A percentile compares a stretch with the other conserved stretches of the same genome.
These are phyloP conservation scores for Cosmopolites sordidus DNA, from an alignment of 2,888 invertebrate species.

Conservation along the genomic window DNA sequence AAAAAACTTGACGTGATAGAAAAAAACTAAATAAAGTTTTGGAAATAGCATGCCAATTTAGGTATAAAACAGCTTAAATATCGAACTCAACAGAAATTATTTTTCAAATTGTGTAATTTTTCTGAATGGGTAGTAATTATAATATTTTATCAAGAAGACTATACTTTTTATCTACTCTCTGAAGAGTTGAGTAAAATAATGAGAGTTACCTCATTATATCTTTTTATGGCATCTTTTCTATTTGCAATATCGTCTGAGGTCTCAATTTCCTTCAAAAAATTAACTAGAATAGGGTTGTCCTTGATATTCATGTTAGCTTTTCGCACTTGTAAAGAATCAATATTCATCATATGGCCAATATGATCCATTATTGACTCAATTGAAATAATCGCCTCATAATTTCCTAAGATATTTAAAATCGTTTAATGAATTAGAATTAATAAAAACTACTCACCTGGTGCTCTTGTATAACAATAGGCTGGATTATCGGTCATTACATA, in stretches of 20 bases:
- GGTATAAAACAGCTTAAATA: too few species aligned
- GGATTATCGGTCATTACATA: constrained; percentile 60
- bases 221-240: constrained; percentile 7
- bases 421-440: too few species aligned
- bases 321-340: constrained; percentile 59
- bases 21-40: too few species aligned
- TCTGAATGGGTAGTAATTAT: too few species aligned
- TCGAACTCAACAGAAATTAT: too few species aligned
- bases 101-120: too few species aligned
- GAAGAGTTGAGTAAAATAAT: too few species aligned
- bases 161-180: too few species aligned
- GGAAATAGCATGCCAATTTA: too few species aligned
- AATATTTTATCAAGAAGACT: too few species aligned
- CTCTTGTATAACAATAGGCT: constrained; percentile 60
- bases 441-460: constrained; percentile 58
- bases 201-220: constrained; percentile 15
- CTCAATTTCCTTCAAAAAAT: constrained; percentile 17
- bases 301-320: constrained; percentile 50
- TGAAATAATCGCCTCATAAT: constrained; percentile 46
- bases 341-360: constrained; percentile 53
- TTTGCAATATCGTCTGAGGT: constrained; percentile 6
- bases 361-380: constrained; percentile 66
- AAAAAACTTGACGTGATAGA: too few species aligned
- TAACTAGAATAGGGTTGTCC: constrained; percentile 13
- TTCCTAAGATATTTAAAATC: too few species aligned